Conservation (phyloP, 2,113 vertebrate genomes). For the Pavo muticus region DNA sequence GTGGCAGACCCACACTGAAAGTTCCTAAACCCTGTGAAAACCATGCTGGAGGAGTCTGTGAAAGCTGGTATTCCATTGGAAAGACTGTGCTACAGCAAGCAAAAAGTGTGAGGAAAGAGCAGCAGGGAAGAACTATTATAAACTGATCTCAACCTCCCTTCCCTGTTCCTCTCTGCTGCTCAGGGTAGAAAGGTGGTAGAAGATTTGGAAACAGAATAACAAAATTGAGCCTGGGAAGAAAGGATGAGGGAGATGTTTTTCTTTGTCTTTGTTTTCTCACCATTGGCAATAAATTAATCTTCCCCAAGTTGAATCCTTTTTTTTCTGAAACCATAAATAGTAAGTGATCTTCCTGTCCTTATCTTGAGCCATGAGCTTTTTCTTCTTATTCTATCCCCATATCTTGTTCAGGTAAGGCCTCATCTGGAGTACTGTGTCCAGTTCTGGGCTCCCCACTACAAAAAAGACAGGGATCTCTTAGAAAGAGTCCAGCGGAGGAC, state of each 20-base stretch:
- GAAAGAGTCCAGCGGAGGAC: too few relatives aligned
- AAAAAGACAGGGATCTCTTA: too few relatives aligned
- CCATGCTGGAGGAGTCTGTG: neutral
- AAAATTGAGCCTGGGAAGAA: neutral
- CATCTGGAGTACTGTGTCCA: too few relatives aligned
- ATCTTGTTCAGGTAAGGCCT: neutral
- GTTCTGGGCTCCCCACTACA: too few relatives aligned
- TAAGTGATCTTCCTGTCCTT: neutral
- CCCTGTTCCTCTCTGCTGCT: neutral
- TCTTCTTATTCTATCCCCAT: neutral
- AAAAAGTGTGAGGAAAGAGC: neutral
- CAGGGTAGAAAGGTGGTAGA: accelerated
- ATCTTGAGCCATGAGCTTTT: neutral
- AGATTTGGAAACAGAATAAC: neutral
- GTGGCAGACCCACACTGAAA: accelerated
- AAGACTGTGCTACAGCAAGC: neutral
- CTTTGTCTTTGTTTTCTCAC: neutral
- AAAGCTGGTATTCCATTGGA: neutral
- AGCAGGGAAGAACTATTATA: neutral
- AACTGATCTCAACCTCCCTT: accelerated
- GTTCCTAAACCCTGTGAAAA: neutral
- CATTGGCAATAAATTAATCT: neutral
- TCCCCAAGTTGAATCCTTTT: accelerated
- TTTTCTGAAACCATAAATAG: neutral
- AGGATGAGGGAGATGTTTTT: neutral